phyloP scores from a whole-genome alignment of 2,113 vertebrate genomes.

The Paratilapia polleni region DNA sequence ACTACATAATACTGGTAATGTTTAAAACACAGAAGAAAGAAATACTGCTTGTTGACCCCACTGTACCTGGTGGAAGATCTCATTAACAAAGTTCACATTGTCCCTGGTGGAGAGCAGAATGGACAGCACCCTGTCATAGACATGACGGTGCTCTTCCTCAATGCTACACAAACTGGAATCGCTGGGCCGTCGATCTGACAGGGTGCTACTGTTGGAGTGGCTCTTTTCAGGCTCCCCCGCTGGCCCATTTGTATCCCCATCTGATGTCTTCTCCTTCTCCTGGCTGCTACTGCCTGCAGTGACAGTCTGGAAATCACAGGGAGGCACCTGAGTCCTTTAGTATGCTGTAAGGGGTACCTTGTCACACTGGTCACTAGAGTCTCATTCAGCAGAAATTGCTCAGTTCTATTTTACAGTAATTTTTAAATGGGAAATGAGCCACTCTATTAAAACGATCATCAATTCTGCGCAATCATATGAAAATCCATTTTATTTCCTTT shows the following conservation, averaged over 20 bases:
- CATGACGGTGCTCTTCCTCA: conserved; percentile 89
- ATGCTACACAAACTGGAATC: conserved; percentile 93
- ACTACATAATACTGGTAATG: neutral
- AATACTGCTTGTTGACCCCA: neutral
- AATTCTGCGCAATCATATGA: neutral
- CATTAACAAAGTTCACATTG: conserved; percentile 97
- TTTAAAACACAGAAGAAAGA: neutral
- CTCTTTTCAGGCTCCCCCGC: conserved; percentile 85
- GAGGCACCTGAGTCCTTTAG: neutral
- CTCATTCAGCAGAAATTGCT: neutral
- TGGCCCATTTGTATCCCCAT: conserved; percentile 74
- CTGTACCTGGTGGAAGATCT: conserved; percentile 94
- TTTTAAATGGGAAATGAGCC: neutral
- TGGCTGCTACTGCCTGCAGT: conserved; percentile 83
- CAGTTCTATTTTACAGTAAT: neutral
- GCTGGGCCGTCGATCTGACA: conserved; percentile 90
- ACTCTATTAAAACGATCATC: neutral
- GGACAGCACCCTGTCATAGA: conserved; percentile 94
- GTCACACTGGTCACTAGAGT: neutral
- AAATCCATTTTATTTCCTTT: neutral
- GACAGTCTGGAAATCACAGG: conserved; percentile 76
- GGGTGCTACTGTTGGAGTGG: conserved; percentile 91
- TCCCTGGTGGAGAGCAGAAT: conserved; percentile 93
- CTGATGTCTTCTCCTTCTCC: conserved; percentile 83
- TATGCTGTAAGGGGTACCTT: neutral